These are phyloP conservation scores for Oxystoma pomonae DNA, from an alignment of 2,888 invertebrate genomes.

Conservation along the genomic window DNA sequence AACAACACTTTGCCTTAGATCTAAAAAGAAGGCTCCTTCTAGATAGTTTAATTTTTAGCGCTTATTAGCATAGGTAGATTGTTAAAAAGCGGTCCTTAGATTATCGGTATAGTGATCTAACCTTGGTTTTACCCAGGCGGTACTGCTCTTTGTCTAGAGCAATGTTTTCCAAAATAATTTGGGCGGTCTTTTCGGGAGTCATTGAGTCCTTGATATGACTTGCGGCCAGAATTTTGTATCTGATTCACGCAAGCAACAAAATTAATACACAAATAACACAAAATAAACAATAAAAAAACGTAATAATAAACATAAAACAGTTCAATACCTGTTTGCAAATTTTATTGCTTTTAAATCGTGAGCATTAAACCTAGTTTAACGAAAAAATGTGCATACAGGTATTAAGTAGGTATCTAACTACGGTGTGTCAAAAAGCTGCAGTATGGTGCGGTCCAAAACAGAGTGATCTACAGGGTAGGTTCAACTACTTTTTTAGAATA, in stretches of 20 bases:
- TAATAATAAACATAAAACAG: neutral
- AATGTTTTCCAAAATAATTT: conserved; percentile 76
- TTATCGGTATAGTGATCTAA: conserved; percentile 41
- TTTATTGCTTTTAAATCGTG: too few relatives aligned
- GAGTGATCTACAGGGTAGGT: too few relatives aligned
- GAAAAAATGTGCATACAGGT: neutral
- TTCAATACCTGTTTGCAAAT: neutral
- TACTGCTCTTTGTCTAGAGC: conserved; percentile 90
- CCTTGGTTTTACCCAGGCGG: conserved; percentile 95
- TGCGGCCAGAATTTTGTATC: conserved; percentile 99
- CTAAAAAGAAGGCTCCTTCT: too few relatives aligned
- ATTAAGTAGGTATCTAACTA: neutral
- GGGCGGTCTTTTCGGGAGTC: conserved; percentile 73
- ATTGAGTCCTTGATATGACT: conserved; percentile 72
- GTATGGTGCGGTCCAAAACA: neutral
- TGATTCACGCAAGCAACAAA: conserved; percentile 49
- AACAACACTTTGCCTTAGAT: too few relatives aligned
- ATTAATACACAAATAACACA: conserved; percentile 16
- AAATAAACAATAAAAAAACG: neutral
- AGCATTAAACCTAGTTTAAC: neutral
- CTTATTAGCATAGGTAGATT: too few relatives aligned
- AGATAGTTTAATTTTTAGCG: too few relatives aligned
- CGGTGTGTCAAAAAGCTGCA: too few relatives aligned
- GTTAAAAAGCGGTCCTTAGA: neutral
- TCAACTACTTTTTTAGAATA: too few relatives aligned